Evolutionary conservation across 1,140 invertebrate genomes (phyloP), one percentile per base, ranked within the genome.

Genomic region (Steinernema khuongi): DNA sequence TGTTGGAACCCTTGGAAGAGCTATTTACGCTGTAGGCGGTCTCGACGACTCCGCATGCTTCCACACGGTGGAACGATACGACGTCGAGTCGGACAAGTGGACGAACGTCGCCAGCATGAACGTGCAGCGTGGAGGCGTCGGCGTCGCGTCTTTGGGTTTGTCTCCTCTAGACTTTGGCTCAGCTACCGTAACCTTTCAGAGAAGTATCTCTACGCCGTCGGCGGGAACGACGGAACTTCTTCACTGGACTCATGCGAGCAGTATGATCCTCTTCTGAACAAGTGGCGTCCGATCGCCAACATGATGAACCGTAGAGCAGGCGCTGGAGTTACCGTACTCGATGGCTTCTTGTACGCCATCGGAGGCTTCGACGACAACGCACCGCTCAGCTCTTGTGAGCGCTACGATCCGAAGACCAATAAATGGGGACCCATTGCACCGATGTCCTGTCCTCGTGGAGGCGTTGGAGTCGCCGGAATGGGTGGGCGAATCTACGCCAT

Each of bases 11-110:
- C 87, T 96, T 36, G 91, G 90, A 67, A 92, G 92, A 0, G 92
- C 93, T 0, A 89, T 97, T 60, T 97, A 96, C 87, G 94, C 93
- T 2, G 92, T 96, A 7, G 94, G 94, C 30, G 94, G 94, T 18
- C 93, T 96, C 85, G 94, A 96, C 87, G 91, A 96, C 0, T 93
- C 95, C 82, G 93, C 92, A 69, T 81, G 80, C 71, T 81, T 80
- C 70, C 71, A 74, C n/a, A 79, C 80, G 4, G 80, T 81, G 4
- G 80, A 81, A 50, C 67, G 80, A 14, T 81, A 82, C 68, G 79
- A 81, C 44, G 76, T 82, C n/a, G 70, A 77, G 31, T 31, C 31
- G 28, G 73, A 81, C 33, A 36, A 72, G 28, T 81, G 80, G 80
- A 72, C 32, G 33, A 66, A 73, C 18, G 80, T 79, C 28, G 80